A percentile compares a stretch with the other conserved stretches of the same genome.
These are phyloP conservation scores for Catocala nupta DNA, from an alignment of 2,888 invertebrate genomes.

Conservation along the genomic window DNA sequence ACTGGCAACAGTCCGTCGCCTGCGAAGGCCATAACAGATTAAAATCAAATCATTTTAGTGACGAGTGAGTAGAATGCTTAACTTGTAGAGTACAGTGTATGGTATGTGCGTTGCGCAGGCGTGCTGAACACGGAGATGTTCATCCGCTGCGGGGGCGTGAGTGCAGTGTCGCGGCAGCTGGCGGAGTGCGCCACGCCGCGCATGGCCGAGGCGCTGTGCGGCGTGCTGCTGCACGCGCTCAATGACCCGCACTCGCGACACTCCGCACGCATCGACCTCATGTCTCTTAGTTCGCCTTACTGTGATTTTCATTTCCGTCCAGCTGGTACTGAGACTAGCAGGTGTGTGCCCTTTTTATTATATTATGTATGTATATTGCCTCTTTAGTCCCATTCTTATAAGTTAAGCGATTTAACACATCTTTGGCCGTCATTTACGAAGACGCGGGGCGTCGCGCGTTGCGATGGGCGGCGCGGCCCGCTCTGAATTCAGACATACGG, in stretches of 20 bases:
- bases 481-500: no score
- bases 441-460: no score
- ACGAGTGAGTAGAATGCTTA: no score
- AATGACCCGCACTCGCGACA: constrained; percentile 94
- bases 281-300: constrained; percentile 95
- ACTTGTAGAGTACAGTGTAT: not conserved
- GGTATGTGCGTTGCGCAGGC: constrained; percentile 77
- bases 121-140: constrained; percentile 94
- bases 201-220: constrained; percentile 96
- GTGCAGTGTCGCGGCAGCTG: constrained; percentile 93
- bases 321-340: constrained; percentile 91
- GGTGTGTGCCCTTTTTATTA: constrained; percentile 73
- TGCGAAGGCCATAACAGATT: no score
- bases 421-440: no score
- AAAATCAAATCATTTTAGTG: no score
- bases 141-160: constrained; percentile 94
- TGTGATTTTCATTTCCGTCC: constrained; percentile 95
- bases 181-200: constrained; percentile 95
- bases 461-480: no score
- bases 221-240: constrained; percentile 94
- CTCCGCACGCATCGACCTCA: constrained; percentile 92
- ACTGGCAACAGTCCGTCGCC: no score
- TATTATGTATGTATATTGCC: no score
- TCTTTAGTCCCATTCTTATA: no score
- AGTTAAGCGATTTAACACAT: no score